Evolutionary conservation across 2,797 vertebrate species (phyloP), one percentile per base, ranked within the genome.

Genomic region (Remorina albescens): DNA sequence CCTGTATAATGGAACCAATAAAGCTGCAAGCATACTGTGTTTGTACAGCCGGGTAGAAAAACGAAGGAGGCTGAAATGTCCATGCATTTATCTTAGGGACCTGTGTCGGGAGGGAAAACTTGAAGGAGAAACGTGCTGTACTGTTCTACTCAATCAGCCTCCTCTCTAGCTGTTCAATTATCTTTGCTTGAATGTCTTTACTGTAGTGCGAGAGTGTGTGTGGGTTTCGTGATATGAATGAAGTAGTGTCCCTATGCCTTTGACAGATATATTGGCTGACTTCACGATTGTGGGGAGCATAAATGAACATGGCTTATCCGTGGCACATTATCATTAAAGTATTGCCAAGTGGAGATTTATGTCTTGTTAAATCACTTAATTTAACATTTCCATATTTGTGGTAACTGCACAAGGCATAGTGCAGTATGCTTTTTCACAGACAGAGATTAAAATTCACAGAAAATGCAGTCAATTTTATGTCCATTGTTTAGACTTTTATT

Each of bases 141-240:
- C 23, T 39, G 59, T 76, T 64, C 44, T 66, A 1, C 54, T 59
- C 47, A 26, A 70, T 21, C 32, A 28, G 21, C 2, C 26, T 2
- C 2, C 21, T 34, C 25, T 74, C 9, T 13, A 39, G 44, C 66
- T 72, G 71, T 74, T 59, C 73, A 78, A 41, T 82, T 78, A 73
- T 71, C 71, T 65, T 34, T 65, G 1, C 56, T 28, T 23, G 39
- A 41, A 61, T 78, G 32, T 77, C 15, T 71, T 53, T 19, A 50
- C 54, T 36, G 8, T 55, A 10, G 10, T 47, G 28, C 23, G 37
- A 21, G 21, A 39, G 25, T 8, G 6, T 61, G 41, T 50, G 2
- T 50, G 16, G 51, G 1, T 25, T 36, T 49, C 26, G 21, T 36
- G 44, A 21, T 50, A 56, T 59, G 12, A 65, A n/a, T 0, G 1